These are phyloP conservation scores for Amblyteles armatorius DNA, from an alignment of 2,888 invertebrate genomes.

Conservation along the genomic window DNA sequence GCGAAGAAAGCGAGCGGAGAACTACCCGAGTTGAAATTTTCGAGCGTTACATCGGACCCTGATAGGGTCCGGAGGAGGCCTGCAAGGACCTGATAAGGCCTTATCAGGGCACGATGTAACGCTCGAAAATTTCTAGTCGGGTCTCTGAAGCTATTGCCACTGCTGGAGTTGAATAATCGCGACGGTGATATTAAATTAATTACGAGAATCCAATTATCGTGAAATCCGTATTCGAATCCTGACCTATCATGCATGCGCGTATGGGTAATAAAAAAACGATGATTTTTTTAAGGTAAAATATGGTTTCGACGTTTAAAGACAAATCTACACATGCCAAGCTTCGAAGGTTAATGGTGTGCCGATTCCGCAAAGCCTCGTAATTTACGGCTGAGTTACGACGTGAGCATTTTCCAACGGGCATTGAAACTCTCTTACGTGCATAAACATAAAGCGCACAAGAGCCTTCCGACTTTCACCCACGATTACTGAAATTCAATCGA, in stretches of 20 bases:
- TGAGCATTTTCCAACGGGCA: slow-evolving; percentile 4
- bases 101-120: too few relatives aligned
- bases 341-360: slow-evolving; percentile 28
- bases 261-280: too few relatives aligned
- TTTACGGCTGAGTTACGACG: slow-evolving; percentile 13
- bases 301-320: not conserved
- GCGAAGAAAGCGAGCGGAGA: slow-evolving; percentile 17
- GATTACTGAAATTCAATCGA: slow-evolving; percentile 57
- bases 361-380: slow-evolving; percentile 17
- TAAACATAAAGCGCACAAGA: slow-evolving; percentile 5
- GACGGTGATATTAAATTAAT: not conserved
- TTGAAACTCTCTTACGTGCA: slow-evolving; percentile 21
- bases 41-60: too few relatives aligned
- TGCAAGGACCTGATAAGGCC: too few relatives aligned
- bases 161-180: not conserved
- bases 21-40: too few relatives aligned
- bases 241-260: too few relatives aligned
- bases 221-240: too few relatives aligned
- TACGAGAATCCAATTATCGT: not conserved
- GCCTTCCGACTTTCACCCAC: slow-evolving; percentile 63
- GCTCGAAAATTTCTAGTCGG: too few relatives aligned
- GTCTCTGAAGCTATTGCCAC: not conserved
- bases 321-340: not conserved
- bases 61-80: too few relatives aligned
- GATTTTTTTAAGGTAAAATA: too few relatives aligned